Percentiles rank a stretch among this genome's conserved stretches.
Evolutionary conservation across 2,888 invertebrate species (phyloP).

Genomic region (Troides oblongomaculatus): DNA sequence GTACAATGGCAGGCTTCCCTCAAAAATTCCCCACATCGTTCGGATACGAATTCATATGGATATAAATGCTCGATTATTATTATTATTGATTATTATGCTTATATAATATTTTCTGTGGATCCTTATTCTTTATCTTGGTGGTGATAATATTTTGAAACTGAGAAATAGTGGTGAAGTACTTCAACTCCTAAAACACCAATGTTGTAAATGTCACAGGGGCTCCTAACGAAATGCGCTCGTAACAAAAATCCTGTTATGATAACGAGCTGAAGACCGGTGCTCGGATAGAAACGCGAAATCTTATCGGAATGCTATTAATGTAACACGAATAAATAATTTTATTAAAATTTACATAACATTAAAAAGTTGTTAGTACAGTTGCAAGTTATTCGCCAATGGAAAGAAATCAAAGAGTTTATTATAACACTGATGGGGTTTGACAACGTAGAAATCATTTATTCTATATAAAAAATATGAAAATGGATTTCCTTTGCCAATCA

Average conservation of each 20-base stretch:
- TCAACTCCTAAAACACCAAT: slow-evolving; percentile 21
- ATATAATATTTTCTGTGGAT: too few relatives aligned
- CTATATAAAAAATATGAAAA: too few relatives aligned
- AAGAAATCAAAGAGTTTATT: neutral
- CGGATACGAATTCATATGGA: too few relatives aligned
- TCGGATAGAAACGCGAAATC: slow-evolving; percentile 13
- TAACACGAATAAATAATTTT: neutral
- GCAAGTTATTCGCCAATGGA: neutral
- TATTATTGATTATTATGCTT: too few relatives aligned
- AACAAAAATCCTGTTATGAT: slow-evolving; percentile 28
- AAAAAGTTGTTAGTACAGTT: neutral
- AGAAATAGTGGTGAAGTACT: neutral
- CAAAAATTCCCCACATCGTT: too few relatives aligned
- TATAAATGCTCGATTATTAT: too few relatives aligned
- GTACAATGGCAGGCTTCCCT: too few relatives aligned
- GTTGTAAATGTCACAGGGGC: slow-evolving; percentile 24
- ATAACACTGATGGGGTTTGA: too few relatives aligned
- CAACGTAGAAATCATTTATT: too few relatives aligned
- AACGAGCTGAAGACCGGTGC: slow-evolving; percentile 9
- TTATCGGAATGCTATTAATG: slow-evolving; percentile 7
- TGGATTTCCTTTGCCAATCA: too few relatives aligned
- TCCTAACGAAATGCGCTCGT: slow-evolving; percentile 25
- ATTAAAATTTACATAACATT: neutral
- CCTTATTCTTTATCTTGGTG: too few relatives aligned
- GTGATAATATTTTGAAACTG: too few relatives aligned